Conservation (phyloP, 2,888 invertebrate genomes). For the Dryococelus australis region DNA sequence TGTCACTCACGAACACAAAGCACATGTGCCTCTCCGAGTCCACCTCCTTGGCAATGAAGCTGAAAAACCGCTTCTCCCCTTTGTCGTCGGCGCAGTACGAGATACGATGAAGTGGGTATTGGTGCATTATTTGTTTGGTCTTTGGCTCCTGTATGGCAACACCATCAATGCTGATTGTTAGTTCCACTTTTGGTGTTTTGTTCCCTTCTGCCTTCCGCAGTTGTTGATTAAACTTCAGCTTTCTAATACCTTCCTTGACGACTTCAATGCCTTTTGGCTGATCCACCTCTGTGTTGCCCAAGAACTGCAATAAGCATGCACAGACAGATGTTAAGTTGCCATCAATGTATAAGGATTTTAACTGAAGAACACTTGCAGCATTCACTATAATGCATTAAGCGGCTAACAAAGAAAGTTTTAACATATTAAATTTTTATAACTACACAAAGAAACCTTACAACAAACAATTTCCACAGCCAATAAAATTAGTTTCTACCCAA, state of each 20-base stretch:
- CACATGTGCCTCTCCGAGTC: constrained; percentile 88
- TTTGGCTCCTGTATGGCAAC: constrained; percentile 80
- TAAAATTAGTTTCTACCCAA: too few relatives aligned
- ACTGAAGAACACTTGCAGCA: too few relatives aligned
- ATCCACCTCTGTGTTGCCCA: constrained; percentile 94
- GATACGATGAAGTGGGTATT: constrained; percentile 96
- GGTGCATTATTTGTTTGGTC: constrained; percentile 76
- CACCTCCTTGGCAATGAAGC: constrained; percentile 88
- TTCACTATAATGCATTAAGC: too few relatives aligned
- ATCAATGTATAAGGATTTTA: too few relatives aligned
- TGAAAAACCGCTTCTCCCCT: constrained; percentile 96
- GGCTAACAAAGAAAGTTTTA: too few relatives aligned
- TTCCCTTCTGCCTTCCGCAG: constrained; percentile 90
- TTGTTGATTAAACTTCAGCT: constrained; percentile 93
- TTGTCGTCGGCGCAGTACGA: constrained; percentile 99
- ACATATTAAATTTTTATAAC: too few relatives aligned
- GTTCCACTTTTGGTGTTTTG: constrained; percentile 90
- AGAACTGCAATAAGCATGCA: constrained; percentile 70
- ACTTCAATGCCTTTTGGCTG: constrained; percentile 98
- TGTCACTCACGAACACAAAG: constrained; percentile 97
- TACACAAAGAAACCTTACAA: too few relatives aligned
- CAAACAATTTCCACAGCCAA: too few relatives aligned
- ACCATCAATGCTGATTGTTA: constrained; percentile 97
- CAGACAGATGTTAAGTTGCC: neutral
- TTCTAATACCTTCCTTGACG: constrained; percentile 96